These are phyloP conservation scores for Saturnia japonica DNA, from an alignment of 2,888 invertebrate species.

Conservation along the genomic window DNA sequence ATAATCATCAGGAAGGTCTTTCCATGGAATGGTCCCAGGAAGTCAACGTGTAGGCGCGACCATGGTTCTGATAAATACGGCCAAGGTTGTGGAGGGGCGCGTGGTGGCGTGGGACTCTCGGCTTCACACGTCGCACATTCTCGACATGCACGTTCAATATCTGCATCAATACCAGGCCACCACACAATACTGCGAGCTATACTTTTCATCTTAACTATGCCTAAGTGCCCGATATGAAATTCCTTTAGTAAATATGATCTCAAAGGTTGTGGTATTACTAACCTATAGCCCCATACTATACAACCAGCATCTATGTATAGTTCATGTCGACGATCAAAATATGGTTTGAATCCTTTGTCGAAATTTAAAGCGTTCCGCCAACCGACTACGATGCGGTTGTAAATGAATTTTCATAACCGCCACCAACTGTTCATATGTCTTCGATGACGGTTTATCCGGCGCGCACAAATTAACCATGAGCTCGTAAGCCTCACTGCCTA, in stretches of 20 bases:
- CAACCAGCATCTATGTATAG: neutral
- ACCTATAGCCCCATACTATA: neutral
- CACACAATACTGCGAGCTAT: constrained; percentile 29
- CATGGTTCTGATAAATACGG: neutral
- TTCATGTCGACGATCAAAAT: neutral
- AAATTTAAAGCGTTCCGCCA: constrained; percentile 24
- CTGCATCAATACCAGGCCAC: no score
- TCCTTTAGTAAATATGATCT: constrained; percentile 18
- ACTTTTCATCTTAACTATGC: constrained; percentile 27
- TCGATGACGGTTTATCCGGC: constrained; percentile 7
- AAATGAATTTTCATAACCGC: constrained; percentile 11
- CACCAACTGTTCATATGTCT: constrained; percentile 8
- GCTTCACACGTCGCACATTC: neutral
- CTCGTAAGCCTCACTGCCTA: constrained; percentile 14
- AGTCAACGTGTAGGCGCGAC: neutral
- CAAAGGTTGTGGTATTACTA: constrained; percentile 1
- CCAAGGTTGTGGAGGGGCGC: neutral
- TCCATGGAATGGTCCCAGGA: neutral
- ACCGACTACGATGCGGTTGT: constrained; percentile 23
- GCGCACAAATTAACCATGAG: constrained; percentile 8
- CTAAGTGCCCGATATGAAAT: constrained; percentile 27
- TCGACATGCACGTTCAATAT: constrained; percentile 23
- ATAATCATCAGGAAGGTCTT: neutral
- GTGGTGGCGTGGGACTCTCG: neutral
- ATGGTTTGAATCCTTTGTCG: constrained; percentile 14